phyloP scores from a whole-genome alignment of 2,113 vertebrate genomes.

The Oplegnathus fasciatus region DNA sequence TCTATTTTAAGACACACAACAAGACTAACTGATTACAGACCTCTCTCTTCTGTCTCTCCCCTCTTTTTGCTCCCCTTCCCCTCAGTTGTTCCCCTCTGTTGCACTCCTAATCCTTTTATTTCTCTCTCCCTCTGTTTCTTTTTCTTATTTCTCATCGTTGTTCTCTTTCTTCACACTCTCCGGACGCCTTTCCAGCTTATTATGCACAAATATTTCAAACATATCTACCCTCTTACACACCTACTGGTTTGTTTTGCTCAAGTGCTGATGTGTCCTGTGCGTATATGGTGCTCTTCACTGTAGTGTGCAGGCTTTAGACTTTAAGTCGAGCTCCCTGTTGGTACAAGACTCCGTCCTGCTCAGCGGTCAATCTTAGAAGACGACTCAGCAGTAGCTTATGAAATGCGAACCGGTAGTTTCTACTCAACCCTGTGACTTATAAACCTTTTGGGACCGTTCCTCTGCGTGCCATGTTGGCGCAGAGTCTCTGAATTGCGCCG shows the following conservation, averaged over 20 bases:
- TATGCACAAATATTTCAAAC: not conserved
- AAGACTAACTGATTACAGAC: conserved; percentile 86
- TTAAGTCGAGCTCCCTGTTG: conserved; percentile 2
- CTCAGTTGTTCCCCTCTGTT: conserved; percentile 48
- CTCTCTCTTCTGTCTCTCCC: conserved; percentile 64
- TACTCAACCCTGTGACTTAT: conserved; percentile 55
- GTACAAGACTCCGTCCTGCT: conserved; percentile 9
- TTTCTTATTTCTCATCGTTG: not conserved
- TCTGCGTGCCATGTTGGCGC: conserved; percentile 62
- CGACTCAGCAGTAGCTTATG: conserved; percentile 45
- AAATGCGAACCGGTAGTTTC: conserved; percentile 65
- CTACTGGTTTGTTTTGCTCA: not conserved
- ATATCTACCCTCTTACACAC: not conserved
- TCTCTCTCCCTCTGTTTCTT: not conserved
- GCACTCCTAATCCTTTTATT: conserved; percentile 42
- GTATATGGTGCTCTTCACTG: not conserved
- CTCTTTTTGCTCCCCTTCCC: conserved; percentile 63
- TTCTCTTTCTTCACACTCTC: conserved; percentile 4
- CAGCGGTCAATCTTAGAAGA: conserved; percentile 22
- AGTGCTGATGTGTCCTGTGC: conserved; percentile 3
- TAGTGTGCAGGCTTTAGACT: conserved; percentile 1
- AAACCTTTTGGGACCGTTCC: conserved; percentile 49
- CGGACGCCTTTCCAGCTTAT: not conserved
- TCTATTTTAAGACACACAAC: conserved; percentile 89
- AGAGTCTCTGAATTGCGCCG: conserved; percentile 65